Evolutionary conservation across 2,888 invertebrate species (phyloP).

Genomic region (Pelosia muscerda): DNA sequence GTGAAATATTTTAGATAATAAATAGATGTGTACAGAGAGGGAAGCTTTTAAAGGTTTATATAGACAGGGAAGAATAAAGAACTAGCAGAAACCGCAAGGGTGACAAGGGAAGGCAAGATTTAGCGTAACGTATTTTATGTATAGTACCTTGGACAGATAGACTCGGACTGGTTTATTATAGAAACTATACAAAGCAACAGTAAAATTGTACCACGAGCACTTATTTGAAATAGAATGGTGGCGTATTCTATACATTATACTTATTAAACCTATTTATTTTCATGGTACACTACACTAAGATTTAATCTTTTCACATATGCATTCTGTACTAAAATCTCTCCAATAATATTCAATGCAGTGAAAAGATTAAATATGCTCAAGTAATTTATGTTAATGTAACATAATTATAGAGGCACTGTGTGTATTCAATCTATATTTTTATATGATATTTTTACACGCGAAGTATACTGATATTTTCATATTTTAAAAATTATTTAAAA

Average conservation of each 20-base stretch:
- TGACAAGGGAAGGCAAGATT: neutral
- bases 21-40: neutral
- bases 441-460: constrained; percentile 77
- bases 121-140: constrained; percentile 1
- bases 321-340: constrained; percentile 42
- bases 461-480: constrained; percentile 62
- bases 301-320: constrained; percentile 79
- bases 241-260: constrained; percentile 70
- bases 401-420: constrained; percentile 88
- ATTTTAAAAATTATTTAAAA: constrained; percentile 60
- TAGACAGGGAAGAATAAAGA: neutral
- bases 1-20: constrained; percentile 33
- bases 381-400: constrained; percentile 87
- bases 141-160: constrained; percentile 32
- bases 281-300: constrained; percentile 78
- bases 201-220: constrained; percentile 72
- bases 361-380: constrained; percentile 83
- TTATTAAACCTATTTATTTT: constrained; percentile 75
- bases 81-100: neutral
- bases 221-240: constrained; percentile 68
- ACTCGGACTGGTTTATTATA: constrained; percentile 49
- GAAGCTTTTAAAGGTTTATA: too few species aligned
- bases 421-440: constrained; percentile 83
- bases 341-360: constrained; percentile 61
- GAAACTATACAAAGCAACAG: constrained; percentile 52